Evolutionary conservation across 2,797 vertebrate genomes (phyloP).

Genomic region (Platyrinchus mystaceus): DNA sequence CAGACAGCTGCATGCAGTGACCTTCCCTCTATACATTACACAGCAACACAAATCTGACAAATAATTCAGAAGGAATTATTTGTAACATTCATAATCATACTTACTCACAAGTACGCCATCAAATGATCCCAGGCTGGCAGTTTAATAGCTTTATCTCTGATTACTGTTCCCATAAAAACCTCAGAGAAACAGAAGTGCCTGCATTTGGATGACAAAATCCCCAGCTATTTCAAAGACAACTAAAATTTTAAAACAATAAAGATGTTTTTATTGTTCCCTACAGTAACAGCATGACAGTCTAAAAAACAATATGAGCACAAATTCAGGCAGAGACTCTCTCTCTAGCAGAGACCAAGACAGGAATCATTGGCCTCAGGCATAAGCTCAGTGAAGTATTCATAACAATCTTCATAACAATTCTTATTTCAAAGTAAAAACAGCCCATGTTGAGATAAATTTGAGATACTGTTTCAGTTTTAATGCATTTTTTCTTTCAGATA

Average conservation of each 20-base stretch:
- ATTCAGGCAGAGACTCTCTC: not conserved
- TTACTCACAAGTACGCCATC: conserved; percentile 5
- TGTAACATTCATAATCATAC: not conserved
- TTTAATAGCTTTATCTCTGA: conserved; percentile 56
- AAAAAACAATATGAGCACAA: conserved; percentile 16
- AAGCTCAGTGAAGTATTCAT: not conserved
- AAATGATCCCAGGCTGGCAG: conserved; percentile 22
- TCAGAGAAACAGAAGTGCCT: conserved; percentile 34
- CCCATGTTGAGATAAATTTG: not conserved
- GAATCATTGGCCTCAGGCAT: not conserved
- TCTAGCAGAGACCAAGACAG: not conserved
- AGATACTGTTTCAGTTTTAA: not conserved
- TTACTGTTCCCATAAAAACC: conserved; percentile 52
- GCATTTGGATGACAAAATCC: conserved; percentile 42
- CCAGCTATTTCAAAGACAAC: conserved; percentile 46
- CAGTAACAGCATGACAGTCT: conserved; percentile 40
- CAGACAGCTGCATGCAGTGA: not conserved
- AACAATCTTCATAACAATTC: not conserved
- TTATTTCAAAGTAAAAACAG: not conserved
- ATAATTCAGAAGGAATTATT: conserved; percentile 27
- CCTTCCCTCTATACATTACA: not conserved
- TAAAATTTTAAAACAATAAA: conserved; percentile 54
- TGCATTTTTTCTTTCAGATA: not conserved
- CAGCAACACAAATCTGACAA: not conserved
- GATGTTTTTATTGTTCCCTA: conserved; percentile 43